Conservation (phyloP, 2,797 vertebrate species). For the Ctenosaura bakeri region DNA sequence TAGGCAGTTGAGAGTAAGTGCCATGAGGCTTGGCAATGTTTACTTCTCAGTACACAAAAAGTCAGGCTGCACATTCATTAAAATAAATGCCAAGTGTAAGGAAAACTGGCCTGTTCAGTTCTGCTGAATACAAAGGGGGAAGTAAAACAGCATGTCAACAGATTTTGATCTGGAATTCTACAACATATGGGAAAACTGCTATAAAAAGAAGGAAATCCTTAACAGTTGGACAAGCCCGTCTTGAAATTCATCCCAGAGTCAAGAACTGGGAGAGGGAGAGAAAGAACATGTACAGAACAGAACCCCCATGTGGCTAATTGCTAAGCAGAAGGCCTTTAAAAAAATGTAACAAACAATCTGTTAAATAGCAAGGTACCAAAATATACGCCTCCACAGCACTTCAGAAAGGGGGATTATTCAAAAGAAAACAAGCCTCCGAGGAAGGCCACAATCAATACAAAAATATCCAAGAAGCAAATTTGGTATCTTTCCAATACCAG, state of each 20-base stretch:
- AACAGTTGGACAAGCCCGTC: slow-evolving; percentile 84
- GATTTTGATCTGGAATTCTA: slow-evolving; percentile 80
- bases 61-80: neutral
- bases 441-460: neutral
- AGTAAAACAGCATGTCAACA: slow-evolving; percentile 72
- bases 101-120: neutral
- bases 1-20: neutral
- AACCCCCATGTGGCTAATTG: slow-evolving; percentile 77
- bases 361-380: slow-evolving; percentile 17
- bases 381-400: slow-evolving; percentile 11
- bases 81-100: neutral
- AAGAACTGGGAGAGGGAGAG: slow-evolving; percentile 79
- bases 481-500: neutral
- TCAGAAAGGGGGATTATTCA: neutral
- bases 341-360: slow-evolving; percentile 28
- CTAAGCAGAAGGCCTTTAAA: slow-evolving; percentile 68
- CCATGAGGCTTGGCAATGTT: neutral
- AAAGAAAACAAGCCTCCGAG: neutral
- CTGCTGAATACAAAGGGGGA: neutral
- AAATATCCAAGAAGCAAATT: neutral
- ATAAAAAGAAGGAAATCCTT: slow-evolving; percentile 83
- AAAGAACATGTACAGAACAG: slow-evolving; percentile 68
- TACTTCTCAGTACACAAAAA: neutral
- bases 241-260: slow-evolving; percentile 83
- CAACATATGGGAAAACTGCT: slow-evolving; percentile 83